Percentiles rank a stretch among this genome's conserved stretches.
Evolutionary conservation across 2,888 invertebrate genomes (phyloP).

Genomic region (Eilema sororculum): DNA sequence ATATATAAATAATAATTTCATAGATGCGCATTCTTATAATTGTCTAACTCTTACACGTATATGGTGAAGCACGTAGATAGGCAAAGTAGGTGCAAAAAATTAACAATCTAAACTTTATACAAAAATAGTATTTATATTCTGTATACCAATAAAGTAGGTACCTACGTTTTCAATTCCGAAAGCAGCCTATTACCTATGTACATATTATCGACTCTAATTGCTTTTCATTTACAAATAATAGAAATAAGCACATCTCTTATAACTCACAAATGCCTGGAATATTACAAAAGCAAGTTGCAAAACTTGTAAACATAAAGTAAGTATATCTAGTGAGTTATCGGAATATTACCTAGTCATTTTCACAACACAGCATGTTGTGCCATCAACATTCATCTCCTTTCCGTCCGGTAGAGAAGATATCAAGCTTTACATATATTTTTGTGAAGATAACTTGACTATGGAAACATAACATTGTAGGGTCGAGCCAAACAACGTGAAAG

Average conservation of each 20-base stretch:
- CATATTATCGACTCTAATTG: too few species aligned
- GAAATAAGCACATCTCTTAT: not conserved
- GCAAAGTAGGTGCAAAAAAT: too few species aligned
- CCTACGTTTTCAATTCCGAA: too few species aligned
- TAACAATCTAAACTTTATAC: too few species aligned
- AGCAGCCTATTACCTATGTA: too few species aligned
- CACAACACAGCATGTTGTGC: constrained; percentile 9
- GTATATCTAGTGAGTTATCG: not conserved
- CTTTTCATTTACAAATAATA: too few species aligned
- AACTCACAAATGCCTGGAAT: not conserved
- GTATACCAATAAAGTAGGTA: too few species aligned
- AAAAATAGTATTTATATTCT: too few species aligned
- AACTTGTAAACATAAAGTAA: not conserved
- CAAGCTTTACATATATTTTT: constrained; percentile 5
- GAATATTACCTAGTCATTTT: constrained; percentile 21
- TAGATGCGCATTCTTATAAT: not conserved
- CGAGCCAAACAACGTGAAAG: constrained; percentile 1
- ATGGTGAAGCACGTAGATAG: too few species aligned
- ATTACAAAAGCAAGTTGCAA: not conserved
- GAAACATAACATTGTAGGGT: not conserved
- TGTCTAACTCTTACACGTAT: too few species aligned
- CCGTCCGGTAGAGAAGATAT: constrained; percentile 14
- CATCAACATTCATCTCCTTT: constrained; percentile 36
- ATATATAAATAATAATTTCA: not conserved
- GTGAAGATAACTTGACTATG: not conserved